Conservation (phyloP, 2,797 vertebrate species). For the Lithobates sylvaticus region DNA sequence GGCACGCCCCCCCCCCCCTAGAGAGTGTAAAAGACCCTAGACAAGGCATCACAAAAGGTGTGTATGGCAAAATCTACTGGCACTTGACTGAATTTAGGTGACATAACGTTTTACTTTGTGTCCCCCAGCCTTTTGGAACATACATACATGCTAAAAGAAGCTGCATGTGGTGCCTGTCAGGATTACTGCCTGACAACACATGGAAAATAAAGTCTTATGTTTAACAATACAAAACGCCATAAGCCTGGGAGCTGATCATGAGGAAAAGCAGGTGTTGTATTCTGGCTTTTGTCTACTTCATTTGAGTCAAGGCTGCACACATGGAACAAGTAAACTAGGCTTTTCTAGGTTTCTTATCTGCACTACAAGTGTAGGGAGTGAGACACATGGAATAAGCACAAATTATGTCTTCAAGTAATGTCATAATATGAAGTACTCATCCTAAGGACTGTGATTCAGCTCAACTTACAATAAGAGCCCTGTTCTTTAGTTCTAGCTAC, state of each 20-base stretch:
- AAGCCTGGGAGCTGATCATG: constrained; percentile 50
- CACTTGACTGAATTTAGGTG: neutral
- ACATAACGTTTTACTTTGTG: neutral
- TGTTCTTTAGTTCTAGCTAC: constrained; percentile 8
- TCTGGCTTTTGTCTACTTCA: constrained; percentile 15
- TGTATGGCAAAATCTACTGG: neutral
- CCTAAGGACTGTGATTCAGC: neutral
- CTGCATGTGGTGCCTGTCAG: constrained; percentile 64
- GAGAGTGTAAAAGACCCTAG: no score
- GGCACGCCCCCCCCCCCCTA: no score
- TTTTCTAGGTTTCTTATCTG: constrained; percentile 26
- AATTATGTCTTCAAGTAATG: neutral
- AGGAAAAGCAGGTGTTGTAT: constrained; percentile 43
- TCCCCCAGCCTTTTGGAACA: constrained; percentile 65
- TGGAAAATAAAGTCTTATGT: constrained; percentile 68
- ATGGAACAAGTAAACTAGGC: constrained; percentile 30
- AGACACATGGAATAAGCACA: constrained; percentile 5
- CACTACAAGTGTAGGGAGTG: neutral
- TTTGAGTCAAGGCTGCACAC: constrained; percentile 7
- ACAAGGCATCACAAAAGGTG: no score
- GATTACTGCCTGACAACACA: constrained; percentile 65
- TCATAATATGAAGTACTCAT: constrained; percentile 17
- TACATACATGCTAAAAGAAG: constrained; percentile 58
- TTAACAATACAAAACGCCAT: constrained; percentile 68
- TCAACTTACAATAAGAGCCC: constrained; percentile 4